Conservation (phyloP, 1,140 invertebrate species). For the Drosophila sproati region DNA sequence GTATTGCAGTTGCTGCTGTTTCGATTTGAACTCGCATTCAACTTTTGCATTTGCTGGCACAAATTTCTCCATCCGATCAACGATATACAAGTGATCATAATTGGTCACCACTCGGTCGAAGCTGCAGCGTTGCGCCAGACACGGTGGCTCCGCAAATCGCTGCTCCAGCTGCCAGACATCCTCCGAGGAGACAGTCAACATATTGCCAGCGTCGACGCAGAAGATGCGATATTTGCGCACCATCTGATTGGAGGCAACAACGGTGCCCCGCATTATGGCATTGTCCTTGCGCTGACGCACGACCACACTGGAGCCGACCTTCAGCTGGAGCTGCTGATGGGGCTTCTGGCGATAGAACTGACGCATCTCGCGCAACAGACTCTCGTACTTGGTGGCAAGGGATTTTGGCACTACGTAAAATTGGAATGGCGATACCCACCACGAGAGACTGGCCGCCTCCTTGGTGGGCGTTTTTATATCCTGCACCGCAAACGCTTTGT, state of each 20-base stretch:
- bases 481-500: conserved; percentile 80
- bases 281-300: conserved; percentile 89
- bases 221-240: conserved; percentile 87
- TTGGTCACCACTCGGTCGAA: conserved; percentile 87
- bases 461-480: conserved; percentile 67
- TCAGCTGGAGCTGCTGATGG: conserved; percentile 83
- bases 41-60: conserved; percentile 69
- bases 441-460: conserved; percentile 86
- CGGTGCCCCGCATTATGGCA: conserved; percentile 88
- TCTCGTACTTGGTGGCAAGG: conserved; percentile 86
- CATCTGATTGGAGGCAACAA: conserved; percentile 86
- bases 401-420: conserved; percentile 89
- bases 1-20: conserved; percentile 22
- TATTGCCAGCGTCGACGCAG: conserved; percentile 91
- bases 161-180: conserved; percentile 89
- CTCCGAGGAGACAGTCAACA: conserved; percentile 86
- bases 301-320: conserved; percentile 87
- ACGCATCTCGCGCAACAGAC: conserved; percentile 90
- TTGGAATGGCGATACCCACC: conserved; percentile 88
- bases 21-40: conserved; percentile 69
- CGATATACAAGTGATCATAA: conserved; percentile 86
- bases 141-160: conserved; percentile 88
- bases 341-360: conserved; percentile 87
- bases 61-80: conserved; percentile 86
- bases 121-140: conserved; percentile 88